Evolutionary conservation across 2,888 invertebrate species (phyloP).

Genomic region (Exocentrus adspersus): DNA sequence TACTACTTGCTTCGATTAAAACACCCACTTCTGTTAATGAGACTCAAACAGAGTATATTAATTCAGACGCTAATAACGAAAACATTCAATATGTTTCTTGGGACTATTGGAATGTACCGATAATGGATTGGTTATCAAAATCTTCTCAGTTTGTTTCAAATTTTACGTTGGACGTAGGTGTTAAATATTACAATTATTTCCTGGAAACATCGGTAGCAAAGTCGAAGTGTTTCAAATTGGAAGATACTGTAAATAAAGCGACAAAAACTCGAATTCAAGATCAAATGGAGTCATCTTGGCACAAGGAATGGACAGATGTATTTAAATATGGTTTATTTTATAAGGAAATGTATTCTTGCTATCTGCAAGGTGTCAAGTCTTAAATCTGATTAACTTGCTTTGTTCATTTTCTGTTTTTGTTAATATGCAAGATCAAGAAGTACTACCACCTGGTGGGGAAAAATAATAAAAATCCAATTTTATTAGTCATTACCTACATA

Average conservation of each 20-base stretch:
- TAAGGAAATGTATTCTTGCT: conserved; percentile 31
- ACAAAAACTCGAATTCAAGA: conserved; percentile 61
- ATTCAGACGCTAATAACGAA: conserved; percentile 24
- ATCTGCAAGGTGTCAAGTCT: conserved; percentile 36
- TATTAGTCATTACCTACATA: too few relatives aligned
- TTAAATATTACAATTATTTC: conserved; percentile 38
- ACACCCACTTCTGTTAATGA: conserved; percentile 1
- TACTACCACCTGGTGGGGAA: too few relatives aligned
- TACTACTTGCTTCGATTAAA: conserved; percentile 57
- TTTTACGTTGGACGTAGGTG: conserved; percentile 40
- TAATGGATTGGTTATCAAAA: conserved; percentile 61
- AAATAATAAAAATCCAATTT: too few relatives aligned
- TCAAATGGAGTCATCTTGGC: conserved; percentile 62
- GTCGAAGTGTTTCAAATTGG: conserved; percentile 54
- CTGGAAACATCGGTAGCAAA: conserved; percentile 52
- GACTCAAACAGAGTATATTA: conserved; percentile 30
- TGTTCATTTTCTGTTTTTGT: not conserved
- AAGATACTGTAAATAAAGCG: conserved; percentile 59
- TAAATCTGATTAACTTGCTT: conserved; percentile 20
- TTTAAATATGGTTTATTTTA: conserved; percentile 41
- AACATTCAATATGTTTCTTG: conserved; percentile 54
- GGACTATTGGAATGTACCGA: conserved; percentile 62
- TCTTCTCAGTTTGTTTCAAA: conserved; percentile 53
- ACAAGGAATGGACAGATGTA: conserved; percentile 61
- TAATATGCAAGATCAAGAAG: too few relatives aligned